Conservation (phyloP, 2,888 invertebrate species). For the Lycia hirtaria region DNA sequence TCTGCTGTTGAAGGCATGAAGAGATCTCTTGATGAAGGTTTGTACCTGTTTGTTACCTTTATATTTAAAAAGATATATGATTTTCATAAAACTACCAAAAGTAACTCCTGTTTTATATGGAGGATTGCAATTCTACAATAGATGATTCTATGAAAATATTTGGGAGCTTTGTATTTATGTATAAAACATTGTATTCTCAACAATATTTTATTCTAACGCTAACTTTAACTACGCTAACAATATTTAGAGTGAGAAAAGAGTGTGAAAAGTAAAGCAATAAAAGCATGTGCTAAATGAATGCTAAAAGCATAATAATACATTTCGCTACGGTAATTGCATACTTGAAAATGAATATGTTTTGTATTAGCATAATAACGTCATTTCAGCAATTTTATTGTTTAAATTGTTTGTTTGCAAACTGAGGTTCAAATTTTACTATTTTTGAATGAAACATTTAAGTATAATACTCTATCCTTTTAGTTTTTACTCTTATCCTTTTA, state of each 20-base stretch:
- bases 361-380: slow-evolving; percentile 3
- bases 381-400: not conserved
- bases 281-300: slow-evolving; percentile 29
- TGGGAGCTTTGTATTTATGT: too few species aligned
- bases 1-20: slow-evolving; percentile 90
- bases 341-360: not conserved
- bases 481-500: too few species aligned
- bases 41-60: slow-evolving; percentile 9
- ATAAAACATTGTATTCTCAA: too few species aligned
- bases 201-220: not conserved
- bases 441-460: not conserved
- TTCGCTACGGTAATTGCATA: slow-evolving; percentile 18
- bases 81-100: too few species aligned
- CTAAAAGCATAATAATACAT: slow-evolving; percentile 35
- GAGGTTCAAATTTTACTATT: not conserved
- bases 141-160: too few species aligned
- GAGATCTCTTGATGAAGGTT: slow-evolving; percentile 93
- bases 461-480: too few species aligned
- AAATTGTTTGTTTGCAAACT: not conserved
- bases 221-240: not conserved
- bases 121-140: too few species aligned
- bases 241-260: slow-evolving; percentile 8
- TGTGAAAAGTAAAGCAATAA: slow-evolving; percentile 27
- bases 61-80: not conserved
- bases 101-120: too few species aligned